Conservation (phyloP, 1,140 invertebrate species). For the Cataglyphis hispanica region DNA sequence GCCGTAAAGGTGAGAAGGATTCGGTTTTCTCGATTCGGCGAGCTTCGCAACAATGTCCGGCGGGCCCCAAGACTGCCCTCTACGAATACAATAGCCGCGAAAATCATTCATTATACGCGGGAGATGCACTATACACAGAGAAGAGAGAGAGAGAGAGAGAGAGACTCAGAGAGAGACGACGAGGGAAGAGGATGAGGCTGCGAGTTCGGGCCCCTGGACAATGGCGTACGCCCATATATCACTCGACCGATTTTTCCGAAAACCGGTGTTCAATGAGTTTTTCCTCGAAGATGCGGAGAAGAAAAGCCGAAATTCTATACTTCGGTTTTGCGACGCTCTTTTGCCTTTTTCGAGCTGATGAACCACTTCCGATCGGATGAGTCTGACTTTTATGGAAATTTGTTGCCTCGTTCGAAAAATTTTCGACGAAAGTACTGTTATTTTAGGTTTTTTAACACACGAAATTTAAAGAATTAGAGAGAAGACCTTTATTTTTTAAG, state of each 20-base stretch:
- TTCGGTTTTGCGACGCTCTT: slow-evolving; percentile 34
- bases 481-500: too few species aligned
- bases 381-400: slow-evolving; percentile 29
- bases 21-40: slow-evolving; percentile 72
- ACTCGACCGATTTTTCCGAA: slow-evolving; percentile 82
- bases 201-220: slow-evolving; percentile 76
- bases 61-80: slow-evolving; percentile 73
- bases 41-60: slow-evolving; percentile 82
- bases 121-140: slow-evolving; percentile 41
- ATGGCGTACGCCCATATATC: slow-evolving; percentile 86
- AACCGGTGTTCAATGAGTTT: slow-evolving; percentile 81
- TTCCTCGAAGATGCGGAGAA: slow-evolving; percentile 65
- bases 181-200: slow-evolving; percentile 45
- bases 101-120: slow-evolving; percentile 85
- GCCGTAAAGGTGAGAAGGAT: slow-evolving; percentile 37
- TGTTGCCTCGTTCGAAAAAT: neutral
- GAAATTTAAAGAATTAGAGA: neutral
- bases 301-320: slow-evolving; percentile 48
- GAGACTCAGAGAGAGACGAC: slow-evolving; percentile 32
- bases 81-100: slow-evolving; percentile 83
- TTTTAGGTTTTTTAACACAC: neutral
- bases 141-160: neutral
- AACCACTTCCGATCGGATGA: slow-evolving; percentile 32
- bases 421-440: neutral
- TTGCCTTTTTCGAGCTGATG: slow-evolving; percentile 25